Evolutionary conservation across 2,888 invertebrate species (phyloP), one percentile per base, ranked within the genome.

Genomic region (Elysia crispata): DNA sequence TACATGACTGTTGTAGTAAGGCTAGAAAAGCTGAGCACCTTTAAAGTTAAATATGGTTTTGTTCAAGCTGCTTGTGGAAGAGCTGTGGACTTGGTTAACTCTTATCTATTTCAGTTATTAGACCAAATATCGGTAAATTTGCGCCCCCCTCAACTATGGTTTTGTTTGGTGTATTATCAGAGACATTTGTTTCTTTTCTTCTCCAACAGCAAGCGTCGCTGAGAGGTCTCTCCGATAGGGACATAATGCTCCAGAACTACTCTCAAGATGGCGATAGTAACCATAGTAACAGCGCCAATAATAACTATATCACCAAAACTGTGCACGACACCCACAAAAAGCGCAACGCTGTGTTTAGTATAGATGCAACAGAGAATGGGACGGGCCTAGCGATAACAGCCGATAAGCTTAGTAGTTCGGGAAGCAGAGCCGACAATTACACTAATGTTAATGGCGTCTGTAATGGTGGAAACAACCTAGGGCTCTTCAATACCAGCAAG

Each of bases 211-310:
- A 41, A 41, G 41, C 41, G 5, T 25, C 75, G 80, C 76, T 80
- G 76, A 70, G 62, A 64, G 72, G 73, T 6, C 20, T 80, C 30
- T 31, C 76, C 33, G 80, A 80, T 20, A 70, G 30, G 23, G 76
- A 73, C 18, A 33, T 80, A 0, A 80, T 80, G 80, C 33, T 72
- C 18, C 76, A 80, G 31, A 76, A 80, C 54, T 80, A 80, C 57
- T 23, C 54, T 1, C 72, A 80, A 18, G 76, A 80, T 54, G 70
- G 70, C 60, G 72, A 77, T 60, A 80, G 80, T 25, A 79, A 67
- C 25, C 70, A 78, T 18, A 70, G 70, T 50, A 41, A 57, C 18
- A 70, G 23, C 64, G 72, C 31, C 79, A 60, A 18, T 15, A 30
- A 57, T 66, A 23, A 23, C 6, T 8, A 20, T 15, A 60, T 18